A percentile compares a stretch with the other conserved stretches of the same genome.
These are phyloP conservation scores for Pica pica DNA, from an alignment of 2,113 vertebrate species.

Conservation along the genomic window DNA sequence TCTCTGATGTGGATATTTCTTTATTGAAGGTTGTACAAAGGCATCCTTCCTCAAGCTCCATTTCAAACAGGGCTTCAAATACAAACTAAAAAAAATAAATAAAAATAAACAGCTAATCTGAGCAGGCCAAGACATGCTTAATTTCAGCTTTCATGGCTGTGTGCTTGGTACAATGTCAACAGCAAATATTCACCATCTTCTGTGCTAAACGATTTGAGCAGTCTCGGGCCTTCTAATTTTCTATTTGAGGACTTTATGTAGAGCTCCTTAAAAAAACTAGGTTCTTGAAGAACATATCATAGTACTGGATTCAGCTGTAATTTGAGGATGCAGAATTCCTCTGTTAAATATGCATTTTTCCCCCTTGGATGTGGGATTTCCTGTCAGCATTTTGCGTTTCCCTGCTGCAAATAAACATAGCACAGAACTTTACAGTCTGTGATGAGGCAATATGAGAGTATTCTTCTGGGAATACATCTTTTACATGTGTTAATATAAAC, in stretches of 20 bases:
- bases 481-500: not conserved
- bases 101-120: not conserved
- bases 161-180: not conserved
- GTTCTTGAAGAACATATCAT: not conserved
- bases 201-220: not conserved
- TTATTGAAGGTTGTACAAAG: conserved; percentile 23
- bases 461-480: not conserved
- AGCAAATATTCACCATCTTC: not conserved
- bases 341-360: not conserved
- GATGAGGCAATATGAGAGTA: not conserved
- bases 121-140: not conserved
- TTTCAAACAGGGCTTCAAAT: conserved; percentile 15
- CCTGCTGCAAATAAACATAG: not conserved
- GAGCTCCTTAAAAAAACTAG: not conserved
- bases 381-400: not conserved
- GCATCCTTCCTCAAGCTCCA: not conserved
- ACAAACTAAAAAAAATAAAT: not conserved
- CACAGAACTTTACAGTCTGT: not conserved
- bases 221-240: not conserved
- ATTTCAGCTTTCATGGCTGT: not conserved
- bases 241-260: not conserved
- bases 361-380: not conserved
- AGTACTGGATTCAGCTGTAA: not conserved
- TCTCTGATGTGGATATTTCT: conserved; percentile 46
- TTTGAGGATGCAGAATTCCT: not conserved